A percentile compares a stretch with the other conserved stretches of the same genome.
These are phyloP conservation scores for Myripristis murdjan DNA, from an alignment of 2,797 vertebrate genomes.

Conservation along the genomic window DNA sequence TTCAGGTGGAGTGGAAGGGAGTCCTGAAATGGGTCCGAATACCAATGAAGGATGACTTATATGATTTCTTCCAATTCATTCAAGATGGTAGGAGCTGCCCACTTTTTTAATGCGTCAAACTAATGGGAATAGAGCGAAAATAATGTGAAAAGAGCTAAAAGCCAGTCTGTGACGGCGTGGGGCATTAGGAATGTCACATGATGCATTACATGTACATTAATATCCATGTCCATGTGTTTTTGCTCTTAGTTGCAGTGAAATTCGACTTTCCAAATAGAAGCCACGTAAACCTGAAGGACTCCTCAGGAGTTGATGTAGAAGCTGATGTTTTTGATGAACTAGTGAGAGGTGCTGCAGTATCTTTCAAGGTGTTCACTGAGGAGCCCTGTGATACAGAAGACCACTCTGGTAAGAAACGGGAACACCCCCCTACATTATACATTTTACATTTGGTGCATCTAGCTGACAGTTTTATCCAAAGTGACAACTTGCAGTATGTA, in stretches of 20 bases:
- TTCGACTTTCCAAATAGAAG: conserved; percentile 27
- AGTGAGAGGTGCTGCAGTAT: conserved; percentile 24
- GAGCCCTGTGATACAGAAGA: too few relatives aligned
- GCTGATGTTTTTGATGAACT: conserved; percentile 24
- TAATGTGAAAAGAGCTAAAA: not conserved
- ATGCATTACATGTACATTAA: not conserved
- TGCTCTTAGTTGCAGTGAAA: conserved; percentile 33
- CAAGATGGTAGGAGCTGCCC: conserved; percentile 23
- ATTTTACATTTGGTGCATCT: not conserved
- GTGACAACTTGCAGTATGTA: not conserved
- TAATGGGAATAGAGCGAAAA: too few relatives aligned
- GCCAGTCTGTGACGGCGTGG: too few relatives aligned
- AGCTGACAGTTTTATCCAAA: too few relatives aligned
- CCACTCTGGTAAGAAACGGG: not conserved
- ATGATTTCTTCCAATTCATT: not conserved
- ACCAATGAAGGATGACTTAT: not conserved
- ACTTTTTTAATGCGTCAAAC: too few relatives aligned
- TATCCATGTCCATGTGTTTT: conserved; percentile 21
- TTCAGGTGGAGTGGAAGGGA: not conserved
- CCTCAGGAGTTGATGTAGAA: conserved; percentile 32
- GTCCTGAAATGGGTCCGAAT: not conserved
- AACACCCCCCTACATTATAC: not conserved
- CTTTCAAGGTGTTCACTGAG: conserved; percentile 20
- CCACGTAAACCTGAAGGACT: conserved; percentile 21
- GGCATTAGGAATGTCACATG: not conserved